Base-by-base conservation (phyloP, 2,797 vertebrate genomes). In the Sebastes melanostomus region DNA sequence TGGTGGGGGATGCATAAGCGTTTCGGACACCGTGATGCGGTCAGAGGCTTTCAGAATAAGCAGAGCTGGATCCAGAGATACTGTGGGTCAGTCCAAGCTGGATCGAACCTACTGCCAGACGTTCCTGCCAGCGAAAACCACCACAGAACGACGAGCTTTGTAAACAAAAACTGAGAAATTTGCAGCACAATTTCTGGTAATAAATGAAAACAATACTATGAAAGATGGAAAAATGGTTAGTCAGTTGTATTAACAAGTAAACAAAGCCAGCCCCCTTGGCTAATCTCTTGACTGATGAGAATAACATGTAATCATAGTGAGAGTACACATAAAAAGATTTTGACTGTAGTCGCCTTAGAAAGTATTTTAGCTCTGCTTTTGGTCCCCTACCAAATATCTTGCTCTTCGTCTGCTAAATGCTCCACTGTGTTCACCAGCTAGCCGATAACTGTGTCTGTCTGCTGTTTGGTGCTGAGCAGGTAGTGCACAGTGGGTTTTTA, bases 11-110 rank as follows among this genome's bases (percentile, higher is more conserved):
- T 72, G 56, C 73, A 75, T 32, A 22, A 63, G 56, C 68, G 24
- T 46, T 83, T 46, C 42, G n/a, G 66, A 85, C 72, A 59, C 65
- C 13, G 36, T 78, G 71, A 90, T 71, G 34, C 74, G 58, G 65
- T 79, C 80, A 74, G 56, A 72, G 78, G 58, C 58, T 83, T 30
- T 77, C 11, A 62, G 68, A 55, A 18, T 25, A 46, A 85, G 75
- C 72, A 2, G 10, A 62, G 55, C 55, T 63, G 78, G 66, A 83
- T 74, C 27, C 66, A 52, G 70, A 82, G 8, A 60, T 58, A 66
- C 27, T n/a, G 56, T 56, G 58, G 60, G 56, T 63, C 34, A 60
- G n/a, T 78, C 70, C 62, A 25, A 38, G 60, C 42, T 46, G 60
- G 55, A 78, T 75, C 55, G 58, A 54, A 16, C 18, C 60, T 8